Evolutionary conservation across 53 echinoderm and acorn worm species (phyloP).

Genomic region (Actinopyga echinites): DNA sequence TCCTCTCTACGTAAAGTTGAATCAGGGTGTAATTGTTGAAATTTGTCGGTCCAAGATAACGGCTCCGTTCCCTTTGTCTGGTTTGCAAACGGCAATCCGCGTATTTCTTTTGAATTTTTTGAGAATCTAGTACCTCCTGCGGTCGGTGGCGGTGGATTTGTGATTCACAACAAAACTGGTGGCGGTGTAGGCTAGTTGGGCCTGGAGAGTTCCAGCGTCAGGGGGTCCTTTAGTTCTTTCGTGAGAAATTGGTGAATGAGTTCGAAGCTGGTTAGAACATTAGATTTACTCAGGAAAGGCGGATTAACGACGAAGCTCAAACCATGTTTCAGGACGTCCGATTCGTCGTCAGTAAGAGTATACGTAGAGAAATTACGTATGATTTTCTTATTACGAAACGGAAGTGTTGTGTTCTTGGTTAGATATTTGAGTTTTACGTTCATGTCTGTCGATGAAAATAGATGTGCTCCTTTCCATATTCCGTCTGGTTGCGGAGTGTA

Average conservation of each 20-base stretch:
- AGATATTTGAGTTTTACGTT: neutral
- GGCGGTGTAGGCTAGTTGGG: neutral
- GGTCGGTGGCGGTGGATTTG: neutral
- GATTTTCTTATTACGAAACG: neutral
- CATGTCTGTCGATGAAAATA: neutral
- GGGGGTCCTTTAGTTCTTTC: neutral
- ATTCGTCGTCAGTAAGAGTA: too few species aligned
- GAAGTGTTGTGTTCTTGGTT: neutral
- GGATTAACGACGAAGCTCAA: neutral
- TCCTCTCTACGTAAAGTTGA: neutral
- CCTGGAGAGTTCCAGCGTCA: neutral
- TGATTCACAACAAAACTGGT: neutral
- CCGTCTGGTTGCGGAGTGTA: neutral
- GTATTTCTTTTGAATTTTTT: neutral
- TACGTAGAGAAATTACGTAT: neutral
- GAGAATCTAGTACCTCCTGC: neutral
- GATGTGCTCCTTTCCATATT: neutral
- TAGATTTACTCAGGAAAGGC: neutral
- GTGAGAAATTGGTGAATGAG: neutral
- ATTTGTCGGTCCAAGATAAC: conserved; percentile 8
- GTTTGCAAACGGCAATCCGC: conserved; percentile 9
- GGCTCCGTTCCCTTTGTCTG: conserved; percentile 28
- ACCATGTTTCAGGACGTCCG: neutral
- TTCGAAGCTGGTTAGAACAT: neutral
- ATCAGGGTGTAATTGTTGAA: neutral